Evolutionary conservation across 1,140 invertebrate genomes (phyloP), one percentile per base, ranked within the genome.

Genomic region (Cecropterus lyciades): DNA sequence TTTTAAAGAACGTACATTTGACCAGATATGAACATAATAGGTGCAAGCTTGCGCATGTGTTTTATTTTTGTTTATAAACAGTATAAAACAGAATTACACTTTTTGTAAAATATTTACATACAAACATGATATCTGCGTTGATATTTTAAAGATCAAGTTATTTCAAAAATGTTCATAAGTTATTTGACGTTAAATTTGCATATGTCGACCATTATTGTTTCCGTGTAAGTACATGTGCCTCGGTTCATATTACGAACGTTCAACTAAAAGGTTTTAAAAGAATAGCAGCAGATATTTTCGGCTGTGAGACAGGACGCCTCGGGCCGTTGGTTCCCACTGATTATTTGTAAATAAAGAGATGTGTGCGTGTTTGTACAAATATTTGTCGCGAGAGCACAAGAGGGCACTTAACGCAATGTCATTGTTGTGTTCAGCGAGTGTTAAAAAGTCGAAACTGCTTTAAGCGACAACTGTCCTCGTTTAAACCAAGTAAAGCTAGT

Each of bases 351-450:
- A 81, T 74, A 82, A 70, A 77, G 65, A 68, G 66, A 43, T 65
- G 69, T 75, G 73, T 72, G 37, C 63, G 52, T 69, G 65, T 79
- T 77, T 72, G 71, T 77, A 81, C 76, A 82, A 87, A 89, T 84
- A 82, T 89, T 87, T 84, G 77, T 69, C 60, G 48, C 57, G 65
- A 74, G 72, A 85, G 76, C 72, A 84, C 75, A 87, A 87, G 80
- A 84, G 76, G 71, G 72, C 82, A 87, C 87, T 89, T 84, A 85
- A 78, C 76, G 67, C 66, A 63, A 72, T 80, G 76, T 86, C 75
- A 79, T 79, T 85, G 77, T 86, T 78, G 64, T 83, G 72, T 80
- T 78, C 74, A 52, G 17, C 55, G 52, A 64, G 60, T 52, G 37
- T 64, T 53, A 64, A 64, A 43, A 64, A 64, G 33, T 53, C 49